Evolutionary conservation across 2,888 invertebrate genomes (phyloP).

Genomic region (Venusia cambrica): DNA sequence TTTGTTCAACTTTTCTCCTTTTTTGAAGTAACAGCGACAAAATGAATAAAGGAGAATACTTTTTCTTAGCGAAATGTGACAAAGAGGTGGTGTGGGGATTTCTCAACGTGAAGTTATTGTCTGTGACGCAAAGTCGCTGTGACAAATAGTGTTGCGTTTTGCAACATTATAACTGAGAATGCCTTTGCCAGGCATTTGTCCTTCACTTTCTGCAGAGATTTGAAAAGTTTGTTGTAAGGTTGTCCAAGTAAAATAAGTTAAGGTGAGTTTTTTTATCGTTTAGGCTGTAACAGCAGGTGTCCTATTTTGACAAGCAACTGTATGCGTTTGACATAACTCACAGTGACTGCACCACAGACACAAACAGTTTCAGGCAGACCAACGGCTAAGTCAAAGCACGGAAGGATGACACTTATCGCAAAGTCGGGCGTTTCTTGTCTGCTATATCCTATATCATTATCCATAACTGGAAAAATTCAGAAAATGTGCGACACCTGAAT

Average conservation of each 20-base stretch:
- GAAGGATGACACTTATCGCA: too few species aligned
- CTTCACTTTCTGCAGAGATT: background rate
- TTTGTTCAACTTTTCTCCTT: conserved; percentile 18
- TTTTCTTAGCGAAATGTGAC: conserved; percentile 70
- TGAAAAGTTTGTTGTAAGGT: background rate
- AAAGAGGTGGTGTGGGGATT: conserved; percentile 70
- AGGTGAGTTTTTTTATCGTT: too few species aligned
- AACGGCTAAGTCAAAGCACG: too few species aligned
- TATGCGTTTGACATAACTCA: too few species aligned
- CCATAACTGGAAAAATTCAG: too few species aligned
- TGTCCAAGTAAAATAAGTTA: background rate
- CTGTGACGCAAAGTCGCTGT: conserved; percentile 64
- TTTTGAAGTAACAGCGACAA: conserved; percentile 37
- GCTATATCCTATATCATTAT: too few species aligned
- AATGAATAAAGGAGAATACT: conserved; percentile 60
- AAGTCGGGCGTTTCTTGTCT: too few species aligned
- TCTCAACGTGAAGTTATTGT: conserved; percentile 71
- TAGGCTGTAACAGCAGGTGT: too few species aligned
- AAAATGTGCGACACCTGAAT: too few species aligned
- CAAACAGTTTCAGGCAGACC: too few species aligned
- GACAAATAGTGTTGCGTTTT: conserved; percentile 68
- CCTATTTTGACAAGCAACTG: too few species aligned
- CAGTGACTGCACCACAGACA: too few species aligned
- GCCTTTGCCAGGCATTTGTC: conserved; percentile 29
- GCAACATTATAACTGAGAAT: conserved; percentile 64